Evolutionary conservation across 2,888 invertebrate genomes (phyloP).

Genomic region (Drosophila seclusa): DNA sequence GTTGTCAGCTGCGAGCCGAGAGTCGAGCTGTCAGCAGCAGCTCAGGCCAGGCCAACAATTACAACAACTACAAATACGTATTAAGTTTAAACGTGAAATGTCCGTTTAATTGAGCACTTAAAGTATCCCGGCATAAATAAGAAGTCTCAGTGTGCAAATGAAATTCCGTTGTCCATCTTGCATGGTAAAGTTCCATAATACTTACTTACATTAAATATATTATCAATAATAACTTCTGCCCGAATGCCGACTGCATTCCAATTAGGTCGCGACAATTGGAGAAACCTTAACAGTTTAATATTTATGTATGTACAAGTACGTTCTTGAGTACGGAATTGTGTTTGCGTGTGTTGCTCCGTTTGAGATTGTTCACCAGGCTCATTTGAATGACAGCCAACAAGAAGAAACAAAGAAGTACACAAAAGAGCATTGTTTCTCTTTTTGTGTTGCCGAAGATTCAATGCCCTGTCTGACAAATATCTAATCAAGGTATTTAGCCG

Average conservation of each 20-base stretch:
- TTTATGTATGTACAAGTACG: slow-evolving; percentile 47
- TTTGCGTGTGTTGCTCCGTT: slow-evolving; percentile 42
- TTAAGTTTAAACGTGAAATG: slow-evolving; percentile 42
- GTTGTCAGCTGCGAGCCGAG: slow-evolving; percentile 6
- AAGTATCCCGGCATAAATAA: slow-evolving; percentile 35
- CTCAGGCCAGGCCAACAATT: slow-evolving; percentile 33
- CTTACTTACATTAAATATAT: slow-evolving; percentile 24
- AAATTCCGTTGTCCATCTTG: slow-evolving; percentile 22
- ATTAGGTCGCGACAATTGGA: slow-evolving; percentile 38
- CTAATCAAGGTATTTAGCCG: not conserved
- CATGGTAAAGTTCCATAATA: slow-evolving; percentile 16
- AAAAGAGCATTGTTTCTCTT: not conserved
- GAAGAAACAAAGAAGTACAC: not conserved
- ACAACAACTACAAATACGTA: slow-evolving; percentile 18
- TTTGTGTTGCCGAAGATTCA: not conserved
- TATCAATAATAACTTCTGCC: slow-evolving; percentile 65
- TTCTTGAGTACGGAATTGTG: slow-evolving; percentile 8
- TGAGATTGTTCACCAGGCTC: slow-evolving; percentile 49
- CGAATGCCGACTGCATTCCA: slow-evolving; percentile 57
- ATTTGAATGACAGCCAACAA: slow-evolving; percentile 63
- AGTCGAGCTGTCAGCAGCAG: slow-evolving; percentile 40
- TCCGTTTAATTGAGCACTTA: slow-evolving; percentile 56
- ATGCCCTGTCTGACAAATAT: not conserved
- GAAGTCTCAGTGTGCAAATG: slow-evolving; percentile 25
- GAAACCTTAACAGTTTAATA: slow-evolving; percentile 57